These are phyloP conservation scores for Miltochrista miniata DNA, from an alignment of 2,888 invertebrate species.

Conservation along the genomic window DNA sequence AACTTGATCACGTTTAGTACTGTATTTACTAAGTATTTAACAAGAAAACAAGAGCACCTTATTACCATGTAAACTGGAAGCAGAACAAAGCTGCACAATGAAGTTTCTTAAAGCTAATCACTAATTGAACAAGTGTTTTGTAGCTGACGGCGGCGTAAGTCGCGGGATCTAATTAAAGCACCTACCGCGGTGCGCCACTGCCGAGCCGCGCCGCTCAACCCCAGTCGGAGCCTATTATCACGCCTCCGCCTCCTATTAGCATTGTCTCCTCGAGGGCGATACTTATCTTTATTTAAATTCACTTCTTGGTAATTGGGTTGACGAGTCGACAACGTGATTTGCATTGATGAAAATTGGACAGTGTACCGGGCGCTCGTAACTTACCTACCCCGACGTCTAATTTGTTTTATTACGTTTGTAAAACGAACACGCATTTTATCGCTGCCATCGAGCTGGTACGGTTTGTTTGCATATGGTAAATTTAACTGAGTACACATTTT, in stretches of 20 bases:
- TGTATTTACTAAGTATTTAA: not conserved
- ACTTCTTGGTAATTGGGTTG: constrained; percentile 84
- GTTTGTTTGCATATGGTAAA: constrained; percentile 32
- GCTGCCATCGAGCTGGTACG: constrained; percentile 12
- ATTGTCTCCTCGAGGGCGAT: constrained; percentile 83
- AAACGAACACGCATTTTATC: constrained; percentile 55
- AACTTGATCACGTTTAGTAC: too few relatives aligned
- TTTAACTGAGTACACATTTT: constrained; percentile 15
- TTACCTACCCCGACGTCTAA: constrained; percentile 63
- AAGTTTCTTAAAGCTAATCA: constrained; percentile 72
- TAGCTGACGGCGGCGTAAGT: constrained; percentile 76
- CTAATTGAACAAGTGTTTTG: constrained; percentile 82
- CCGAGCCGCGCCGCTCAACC: constrained; percentile 37
- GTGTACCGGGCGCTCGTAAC: constrained; percentile 64
- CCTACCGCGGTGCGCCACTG: constrained; percentile 62
- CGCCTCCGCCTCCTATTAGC: constrained; percentile 82
- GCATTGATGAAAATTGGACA: constrained; percentile 82
- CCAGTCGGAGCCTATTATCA: constrained; percentile 79
- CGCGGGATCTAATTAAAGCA: constrained; percentile 81
- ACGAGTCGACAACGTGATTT: constrained; percentile 84
- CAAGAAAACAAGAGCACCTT: not conserved
- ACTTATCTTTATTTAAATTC: constrained; percentile 85
- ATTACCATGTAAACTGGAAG: not conserved
- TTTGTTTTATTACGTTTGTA: constrained; percentile 75
- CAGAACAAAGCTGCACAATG: constrained; percentile 48